phyloP scores from a whole-genome alignment of 2,888 invertebrate species.

The Callimorpha dominula region DNA sequence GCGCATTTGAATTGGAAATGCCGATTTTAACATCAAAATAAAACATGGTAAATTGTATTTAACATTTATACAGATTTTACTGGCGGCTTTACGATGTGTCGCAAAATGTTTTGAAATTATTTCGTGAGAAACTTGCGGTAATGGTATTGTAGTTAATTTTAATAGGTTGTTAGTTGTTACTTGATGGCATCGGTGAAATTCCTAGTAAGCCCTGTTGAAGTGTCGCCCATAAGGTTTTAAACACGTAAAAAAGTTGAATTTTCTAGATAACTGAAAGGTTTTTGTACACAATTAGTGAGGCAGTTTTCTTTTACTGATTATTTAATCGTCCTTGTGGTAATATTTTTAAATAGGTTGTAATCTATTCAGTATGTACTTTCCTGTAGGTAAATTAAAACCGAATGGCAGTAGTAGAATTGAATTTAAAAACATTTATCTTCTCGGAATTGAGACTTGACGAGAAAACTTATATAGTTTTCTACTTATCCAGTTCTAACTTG shows the following conservation, averaged over 20 bases:
- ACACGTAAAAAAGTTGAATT: background rate
- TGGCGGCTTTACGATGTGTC: constrained; percentile 34
- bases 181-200: background rate
- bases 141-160: constrained; percentile 34
- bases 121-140: constrained; percentile 11
- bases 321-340: too few relatives aligned
- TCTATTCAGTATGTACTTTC: too few relatives aligned
- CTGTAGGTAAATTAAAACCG: too few relatives aligned
- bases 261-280: background rate
- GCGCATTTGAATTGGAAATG: constrained; percentile 48
- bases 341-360: too few relatives aligned
- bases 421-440: too few relatives aligned
- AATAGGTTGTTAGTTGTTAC: constrained; percentile 23
- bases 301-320: background rate
- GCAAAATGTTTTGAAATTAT: constrained; percentile 25
- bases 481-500: too few relatives aligned
- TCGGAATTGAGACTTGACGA: too few relatives aligned
- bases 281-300: background rate
- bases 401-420: too few relatives aligned
- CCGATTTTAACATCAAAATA: constrained; percentile 43
- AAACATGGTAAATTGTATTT: constrained; percentile 33
- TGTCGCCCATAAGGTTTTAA: background rate
- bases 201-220: too few relatives aligned
- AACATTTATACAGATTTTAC: constrained; percentile 30
- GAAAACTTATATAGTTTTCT: too few relatives aligned